Evolutionary conservation across 2,113 vertebrate genomes (phyloP), one percentile per base, ranked within the genome.

Genomic region (Addax nasomaculatus): DNA sequence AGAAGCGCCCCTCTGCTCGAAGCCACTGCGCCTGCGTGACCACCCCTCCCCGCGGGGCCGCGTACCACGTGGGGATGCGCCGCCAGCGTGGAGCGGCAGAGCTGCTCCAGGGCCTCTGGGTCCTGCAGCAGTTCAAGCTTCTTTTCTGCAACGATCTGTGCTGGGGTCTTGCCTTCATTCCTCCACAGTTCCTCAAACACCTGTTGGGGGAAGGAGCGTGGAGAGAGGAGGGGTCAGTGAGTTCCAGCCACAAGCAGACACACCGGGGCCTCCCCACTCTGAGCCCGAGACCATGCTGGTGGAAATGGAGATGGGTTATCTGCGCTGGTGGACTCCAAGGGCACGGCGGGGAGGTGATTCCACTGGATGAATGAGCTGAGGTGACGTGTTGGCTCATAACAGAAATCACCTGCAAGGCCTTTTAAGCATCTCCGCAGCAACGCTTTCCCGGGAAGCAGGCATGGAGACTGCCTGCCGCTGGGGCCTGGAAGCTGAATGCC

Each of bases 41-140:
- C 3, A 14, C 21, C 49, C 36, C 14, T 2, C 16, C 57, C 58
- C 1, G 6, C 0, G 1, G 12, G 5, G 51, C 90, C 39, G 92
- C 62, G 98, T 93, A 99, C 99, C 99, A 99, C 98, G 87, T 99
- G 97, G 13, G 99, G 99, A 58, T 99, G 99, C 3, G 92, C 97
- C 94, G 99, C 99, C 97, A 99, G 98, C 81, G 99, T 99, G 30
- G 97, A 96, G 92, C 99, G 99, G 98, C 99, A 99, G 98, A 99
- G 99, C 90, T 93, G 97, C 89, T 99, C 99, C 90, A 99, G 98
- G 76, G 99, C 98, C 49, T 98, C 95, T 4, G 27, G 89, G 93
- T 99, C 99, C 67, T 98, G 98, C 90, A 99, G 97, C 29, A 99
- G 98, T 30, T 99, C 99, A 90, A 99, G 98, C 94, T 99, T 98